Evolutionary conservation across 2,888 invertebrate species (phyloP).

Genomic region (Axea sp.): DNA sequence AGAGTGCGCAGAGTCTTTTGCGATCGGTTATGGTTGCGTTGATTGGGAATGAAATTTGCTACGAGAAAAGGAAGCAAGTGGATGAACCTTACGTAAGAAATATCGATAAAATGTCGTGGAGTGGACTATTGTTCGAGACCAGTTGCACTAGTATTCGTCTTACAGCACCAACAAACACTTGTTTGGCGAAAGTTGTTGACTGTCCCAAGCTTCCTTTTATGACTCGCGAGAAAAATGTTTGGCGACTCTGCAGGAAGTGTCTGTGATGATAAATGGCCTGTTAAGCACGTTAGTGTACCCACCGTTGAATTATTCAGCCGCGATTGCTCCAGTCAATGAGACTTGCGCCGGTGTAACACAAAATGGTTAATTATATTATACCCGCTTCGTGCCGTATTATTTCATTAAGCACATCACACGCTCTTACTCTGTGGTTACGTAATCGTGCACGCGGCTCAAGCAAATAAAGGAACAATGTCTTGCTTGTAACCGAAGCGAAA

Average conservation of each 20-base stretch:
- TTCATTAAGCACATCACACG: background rate
- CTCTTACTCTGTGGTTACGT: too few species aligned
- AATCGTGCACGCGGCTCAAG: conserved; percentile 1
- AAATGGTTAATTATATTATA: conserved; percentile 31
- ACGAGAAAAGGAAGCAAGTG: background rate
- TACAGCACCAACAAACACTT: conserved; percentile 1
- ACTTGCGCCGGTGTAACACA: conserved; percentile 3
- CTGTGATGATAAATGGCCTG: conserved; percentile 19
- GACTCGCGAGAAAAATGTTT: conserved; percentile 6
- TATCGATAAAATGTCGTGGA: background rate
- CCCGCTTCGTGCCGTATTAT: background rate
- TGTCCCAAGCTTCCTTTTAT: conserved; percentile 14
- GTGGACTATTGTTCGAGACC: conserved; percentile 10
- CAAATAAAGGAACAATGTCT: conserved; percentile 14
- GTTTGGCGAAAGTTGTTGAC: conserved; percentile 19
- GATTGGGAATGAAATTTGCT: background rate
- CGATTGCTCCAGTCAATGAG: conserved; percentile 14
- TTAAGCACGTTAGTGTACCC: conserved; percentile 1
- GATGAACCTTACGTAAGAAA: conserved; percentile 2
- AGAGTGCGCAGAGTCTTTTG: too few species aligned
- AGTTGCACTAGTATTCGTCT: conserved; percentile 14
- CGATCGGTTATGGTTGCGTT: background rate
- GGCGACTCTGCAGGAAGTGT: conserved; percentile 12
- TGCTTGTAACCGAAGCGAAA: conserved; percentile 7
- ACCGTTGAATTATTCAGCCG: conserved; percentile 14